Conservation (phyloP, 2,888 invertebrate genomes). For the Patella depressa region DNA sequence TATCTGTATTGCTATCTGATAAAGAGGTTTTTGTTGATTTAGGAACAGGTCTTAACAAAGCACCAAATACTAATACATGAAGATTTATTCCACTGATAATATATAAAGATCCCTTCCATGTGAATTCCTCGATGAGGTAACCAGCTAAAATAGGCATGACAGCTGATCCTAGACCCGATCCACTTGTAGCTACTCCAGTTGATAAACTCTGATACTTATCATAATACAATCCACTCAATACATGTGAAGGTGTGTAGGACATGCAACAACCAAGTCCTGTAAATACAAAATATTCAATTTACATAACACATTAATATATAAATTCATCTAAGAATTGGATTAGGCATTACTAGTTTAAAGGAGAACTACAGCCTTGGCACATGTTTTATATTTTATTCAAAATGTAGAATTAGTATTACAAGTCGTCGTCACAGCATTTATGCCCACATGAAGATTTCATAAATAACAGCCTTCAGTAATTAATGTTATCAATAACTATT, state of each 20-base stretch:
- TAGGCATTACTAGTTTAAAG: too few relatives aligned
- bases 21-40: slow-evolving; percentile 18
- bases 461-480: too few relatives aligned
- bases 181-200: slow-evolving; percentile 60
- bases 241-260: slow-evolving; percentile 61
- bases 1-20: neutral
- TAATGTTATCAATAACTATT: too few relatives aligned
- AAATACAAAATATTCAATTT: slow-evolving; percentile 21
- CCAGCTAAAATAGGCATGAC: slow-evolving; percentile 56
- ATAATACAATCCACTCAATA: slow-evolving; percentile 61
- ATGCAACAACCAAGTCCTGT: slow-evolving; percentile 60
- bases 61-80: slow-evolving; percentile 53
- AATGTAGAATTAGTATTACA: too few relatives aligned
- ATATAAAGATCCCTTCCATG: slow-evolving; percentile 61
- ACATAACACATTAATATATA: too few relatives aligned
- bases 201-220: slow-evolving; percentile 57
- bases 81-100: slow-evolving; percentile 56
- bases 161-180: slow-evolving; percentile 58
- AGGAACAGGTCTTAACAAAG: slow-evolving; percentile 50
- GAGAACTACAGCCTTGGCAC: too few relatives aligned
- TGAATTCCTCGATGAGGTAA: slow-evolving; percentile 52
- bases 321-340: too few relatives aligned
- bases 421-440: too few relatives aligned
- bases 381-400: too few relatives aligned
- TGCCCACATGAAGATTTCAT: too few relatives aligned